Base-by-base conservation (phyloP, 1,140 invertebrate species). In the Drosophila prosaltans region DNA sequence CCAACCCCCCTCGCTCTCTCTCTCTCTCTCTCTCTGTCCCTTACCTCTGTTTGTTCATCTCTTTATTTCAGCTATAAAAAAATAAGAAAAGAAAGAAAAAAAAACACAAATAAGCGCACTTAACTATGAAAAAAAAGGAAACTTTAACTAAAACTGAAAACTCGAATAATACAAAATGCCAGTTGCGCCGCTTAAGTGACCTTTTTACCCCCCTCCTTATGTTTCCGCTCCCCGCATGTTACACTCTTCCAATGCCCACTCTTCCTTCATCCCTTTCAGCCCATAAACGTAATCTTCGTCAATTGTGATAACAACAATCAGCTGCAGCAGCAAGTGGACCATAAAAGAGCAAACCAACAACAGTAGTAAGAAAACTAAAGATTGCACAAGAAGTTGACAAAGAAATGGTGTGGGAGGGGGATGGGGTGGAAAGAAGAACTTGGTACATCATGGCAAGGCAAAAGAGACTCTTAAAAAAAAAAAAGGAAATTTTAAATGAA, bases 261-360 rank as follows among this genome's bases (percentile, higher is more conserved):
- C 28, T 40, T 8, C 1, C 55, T 24, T 36, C 32, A 7, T 8
- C 48, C 4, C 16, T 58, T 36, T 4, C 55, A 36, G 40, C 40
- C 80, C 74, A 68, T 81, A 78, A 82, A 82, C 80, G 80, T 82
- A 82, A 82, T 82, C 80, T 82, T 67, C 71, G 75, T 64, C 80
- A 82, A 82, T 82, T 82, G 80, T 82, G 80, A 82, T 82, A 82
- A 82, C 80, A 82, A 82, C 80, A 82, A 82, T 82, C 80, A 82
- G 80, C 71, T 78, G 28, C 70, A 69, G 71, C 71, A 63, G 55
- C 80, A 65, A 82, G 80, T 82, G 80, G 80, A 70, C 80, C 74
- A 82, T 82, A 82, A 82, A 82, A 82, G 81, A 81, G 63, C 72
- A 82, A 70, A 78, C 63, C 71, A 73, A 62, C 74, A 41, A 61